Percentiles rank a stretch among this genome's conserved stretches.
phyloP scores from a whole-genome alignment of 2,797 vertebrate genomes.

The Rhabdophis nuchalis region DNA sequence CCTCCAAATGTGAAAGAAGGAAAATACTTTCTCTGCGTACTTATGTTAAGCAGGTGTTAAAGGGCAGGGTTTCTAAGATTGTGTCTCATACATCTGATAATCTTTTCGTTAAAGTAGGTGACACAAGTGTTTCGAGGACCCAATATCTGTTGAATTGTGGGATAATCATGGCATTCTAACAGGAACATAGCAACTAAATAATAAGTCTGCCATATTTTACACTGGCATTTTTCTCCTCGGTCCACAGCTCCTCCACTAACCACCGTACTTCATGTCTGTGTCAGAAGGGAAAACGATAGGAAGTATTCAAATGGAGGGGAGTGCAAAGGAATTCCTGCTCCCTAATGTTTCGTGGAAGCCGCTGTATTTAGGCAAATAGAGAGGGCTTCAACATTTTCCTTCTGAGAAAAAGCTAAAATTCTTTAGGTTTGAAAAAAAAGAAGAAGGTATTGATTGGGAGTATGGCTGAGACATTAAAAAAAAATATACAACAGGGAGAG shows the following conservation, averaged over 20 bases:
- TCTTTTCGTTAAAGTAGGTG: neutral
- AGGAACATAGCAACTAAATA: neutral
- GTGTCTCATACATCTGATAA: neutral
- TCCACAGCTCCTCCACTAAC: too few relatives aligned
- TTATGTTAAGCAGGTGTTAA: neutral
- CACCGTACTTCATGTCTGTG: neutral
- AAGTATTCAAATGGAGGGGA: neutral
- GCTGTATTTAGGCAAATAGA: neutral
- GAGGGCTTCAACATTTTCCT: neutral
- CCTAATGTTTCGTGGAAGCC: neutral
- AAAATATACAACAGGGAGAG: neutral
- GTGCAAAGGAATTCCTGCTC: neutral
- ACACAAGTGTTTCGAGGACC: neutral
- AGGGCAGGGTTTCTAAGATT: neutral
- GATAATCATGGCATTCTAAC: neutral
- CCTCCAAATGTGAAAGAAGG: neutral
- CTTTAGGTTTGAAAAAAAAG: neutral
- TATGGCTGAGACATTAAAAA: neutral
- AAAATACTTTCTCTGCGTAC: neutral
- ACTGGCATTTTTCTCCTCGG: neutral
- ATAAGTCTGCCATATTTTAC: neutral
- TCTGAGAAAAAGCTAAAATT: neutral
- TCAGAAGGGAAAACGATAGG: neutral
- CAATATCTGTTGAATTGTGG: neutral
- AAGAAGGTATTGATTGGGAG: neutral